Evolutionary conservation across 2,797 vertebrate genomes (phyloP).

Genomic region (Hephaestus fuliginosus): DNA sequence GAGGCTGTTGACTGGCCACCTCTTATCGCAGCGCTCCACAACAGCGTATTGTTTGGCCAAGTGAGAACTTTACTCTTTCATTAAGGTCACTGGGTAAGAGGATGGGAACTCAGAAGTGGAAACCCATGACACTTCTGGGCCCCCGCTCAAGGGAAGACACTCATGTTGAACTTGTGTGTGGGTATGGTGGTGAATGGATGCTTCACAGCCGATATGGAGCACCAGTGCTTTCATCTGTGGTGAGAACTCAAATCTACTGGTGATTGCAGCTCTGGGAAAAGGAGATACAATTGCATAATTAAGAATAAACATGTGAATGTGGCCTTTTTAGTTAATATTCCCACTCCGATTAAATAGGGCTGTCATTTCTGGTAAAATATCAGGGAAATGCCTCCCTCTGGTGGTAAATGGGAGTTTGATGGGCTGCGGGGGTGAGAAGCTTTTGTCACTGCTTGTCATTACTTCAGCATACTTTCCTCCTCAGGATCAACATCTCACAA

Average conservation of each 20-base stretch:
- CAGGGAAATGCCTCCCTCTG: slow-evolving; percentile 80
- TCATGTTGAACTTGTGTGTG: slow-evolving; percentile 77
- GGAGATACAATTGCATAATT: slow-evolving; percentile 37
- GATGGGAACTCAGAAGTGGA: slow-evolving; percentile 75
- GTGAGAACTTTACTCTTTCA: slow-evolving; percentile 78
- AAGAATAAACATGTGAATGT: slow-evolving; percentile 45
- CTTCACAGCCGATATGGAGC: slow-evolving; percentile 56
- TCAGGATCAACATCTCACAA: slow-evolving; percentile 57
- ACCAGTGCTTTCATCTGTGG: slow-evolving; percentile 63
- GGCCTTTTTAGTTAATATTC: slow-evolving; percentile 36
- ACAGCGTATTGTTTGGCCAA: slow-evolving; percentile 80
- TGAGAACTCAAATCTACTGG: slow-evolving; percentile 51
- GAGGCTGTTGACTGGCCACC: slow-evolving; percentile 76
- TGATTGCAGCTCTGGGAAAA: slow-evolving; percentile 56
- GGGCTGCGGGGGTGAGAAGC: background rate
- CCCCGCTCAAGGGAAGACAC: slow-evolving; percentile 73
- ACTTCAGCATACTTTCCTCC: slow-evolving; percentile 28
- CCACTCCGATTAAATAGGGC: background rate
- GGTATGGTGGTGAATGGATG: slow-evolving; percentile 67
- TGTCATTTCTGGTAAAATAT: slow-evolving; percentile 27
- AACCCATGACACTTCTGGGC: slow-evolving; percentile 78
- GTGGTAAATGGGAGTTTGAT: slow-evolving; percentile 55
- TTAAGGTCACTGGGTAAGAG: slow-evolving; percentile 79
- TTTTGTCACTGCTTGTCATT: slow-evolving; percentile 14
- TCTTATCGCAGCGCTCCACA: slow-evolving; percentile 76